Evolutionary conservation across 2,888 invertebrate species (phyloP).

Genomic region (Clistopyga incitator): DNA sequence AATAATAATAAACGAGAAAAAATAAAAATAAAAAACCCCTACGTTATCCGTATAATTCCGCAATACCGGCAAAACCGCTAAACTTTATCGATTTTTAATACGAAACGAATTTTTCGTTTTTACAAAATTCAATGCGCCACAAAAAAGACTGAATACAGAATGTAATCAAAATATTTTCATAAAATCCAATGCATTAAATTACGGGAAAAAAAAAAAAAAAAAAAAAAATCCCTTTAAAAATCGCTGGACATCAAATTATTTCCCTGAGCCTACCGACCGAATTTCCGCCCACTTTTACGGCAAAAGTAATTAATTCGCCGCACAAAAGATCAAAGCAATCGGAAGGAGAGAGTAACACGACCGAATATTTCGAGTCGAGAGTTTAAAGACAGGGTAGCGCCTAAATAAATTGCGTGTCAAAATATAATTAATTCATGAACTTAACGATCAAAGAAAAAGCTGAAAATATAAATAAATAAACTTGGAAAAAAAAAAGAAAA

Average conservation of each 20-base stretch:
- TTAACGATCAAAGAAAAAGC: not conserved
- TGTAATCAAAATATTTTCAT: not conserved
- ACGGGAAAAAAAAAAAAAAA: not conserved
- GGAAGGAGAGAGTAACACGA: not conserved
- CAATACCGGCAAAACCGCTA: no score
- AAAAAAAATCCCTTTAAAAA: not conserved
- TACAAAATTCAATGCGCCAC: no score
- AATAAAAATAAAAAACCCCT: not conserved
- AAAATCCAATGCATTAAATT: not conserved
- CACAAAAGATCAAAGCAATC: slow-evolving; percentile 15
- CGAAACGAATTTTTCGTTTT: no score
- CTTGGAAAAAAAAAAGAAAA: not conserved
- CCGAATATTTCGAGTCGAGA: not conserved
- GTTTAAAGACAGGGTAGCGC: not conserved
- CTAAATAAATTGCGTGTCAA: not conserved
- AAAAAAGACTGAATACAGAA: no score
- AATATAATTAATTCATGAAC: slow-evolving; percentile 1
- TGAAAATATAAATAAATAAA: not conserved
- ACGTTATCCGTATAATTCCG: no score
- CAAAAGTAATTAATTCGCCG: not conserved
- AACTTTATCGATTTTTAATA: no score
- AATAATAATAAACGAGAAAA: no score
- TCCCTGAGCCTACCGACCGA: not conserved
- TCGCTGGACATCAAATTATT: not conserved
- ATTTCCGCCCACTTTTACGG: not conserved